phyloP scores from a whole-genome alignment of 2,797 vertebrate genomes.

The Betta splendens region DNA sequence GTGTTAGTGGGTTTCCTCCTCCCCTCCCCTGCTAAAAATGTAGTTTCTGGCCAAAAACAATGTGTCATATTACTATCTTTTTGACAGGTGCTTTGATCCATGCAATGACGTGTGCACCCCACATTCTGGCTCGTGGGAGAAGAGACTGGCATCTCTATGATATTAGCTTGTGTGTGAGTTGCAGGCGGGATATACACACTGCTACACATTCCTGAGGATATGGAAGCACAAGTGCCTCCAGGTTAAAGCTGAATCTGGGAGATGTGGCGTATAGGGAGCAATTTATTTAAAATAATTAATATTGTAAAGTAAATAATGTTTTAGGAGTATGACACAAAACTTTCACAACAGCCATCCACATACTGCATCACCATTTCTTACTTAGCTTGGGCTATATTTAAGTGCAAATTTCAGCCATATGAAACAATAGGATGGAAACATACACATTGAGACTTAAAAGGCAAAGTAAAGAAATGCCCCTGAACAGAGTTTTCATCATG shows the following conservation, averaged over 20 bases:
- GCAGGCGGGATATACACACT: constrained; percentile 48
- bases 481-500: constrained; percentile 32
- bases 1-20: too few relatives aligned
- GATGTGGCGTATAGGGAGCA: background rate
- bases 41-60: constrained; percentile 10
- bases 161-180: constrained; percentile 20
- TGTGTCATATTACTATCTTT: constrained; percentile 28
- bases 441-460: constrained; percentile 31
- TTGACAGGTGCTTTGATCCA: background rate
- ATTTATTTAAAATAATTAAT: too few relatives aligned
- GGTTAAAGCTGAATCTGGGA: constrained; percentile 31
- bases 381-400: background rate
- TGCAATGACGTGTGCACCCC: constrained; percentile 34
- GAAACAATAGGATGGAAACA: constrained; percentile 26
- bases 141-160: constrained; percentile 37
- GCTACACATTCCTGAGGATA: constrained; percentile 64
- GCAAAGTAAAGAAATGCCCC: constrained; percentile 51
- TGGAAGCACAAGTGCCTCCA: constrained; percentile 43
- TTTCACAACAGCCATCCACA: background rate
- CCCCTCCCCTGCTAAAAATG: too few relatives aligned
- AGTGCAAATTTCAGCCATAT: constrained; percentile 13
- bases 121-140: constrained; percentile 13
- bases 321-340: background rate
- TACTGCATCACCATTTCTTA: background rate
- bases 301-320: too few relatives aligned